Conservation (phyloP, 2,888 invertebrate species). For the Leptinotarsa tumamoca region DNA sequence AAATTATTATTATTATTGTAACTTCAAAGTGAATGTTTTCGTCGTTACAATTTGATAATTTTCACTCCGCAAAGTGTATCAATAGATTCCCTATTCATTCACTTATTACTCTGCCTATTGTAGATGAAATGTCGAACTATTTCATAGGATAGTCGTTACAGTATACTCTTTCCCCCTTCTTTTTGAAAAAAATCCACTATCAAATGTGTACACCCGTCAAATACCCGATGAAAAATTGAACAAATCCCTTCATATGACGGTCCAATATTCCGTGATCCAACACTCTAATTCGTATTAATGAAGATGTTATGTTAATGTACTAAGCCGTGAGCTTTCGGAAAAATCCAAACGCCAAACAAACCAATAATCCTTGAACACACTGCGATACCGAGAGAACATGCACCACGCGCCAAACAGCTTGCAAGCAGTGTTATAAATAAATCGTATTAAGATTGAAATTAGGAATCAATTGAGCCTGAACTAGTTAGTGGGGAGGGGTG, state of each 20-base stretch:
- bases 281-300: constrained; percentile 38
- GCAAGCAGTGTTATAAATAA: constrained; percentile 38
- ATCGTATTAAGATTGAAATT: constrained; percentile 43
- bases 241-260: background rate
- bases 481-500: constrained; percentile 34
- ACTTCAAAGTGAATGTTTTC: too few relatives aligned
- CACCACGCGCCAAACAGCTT: constrained; percentile 35
- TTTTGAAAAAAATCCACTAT: too few relatives aligned
- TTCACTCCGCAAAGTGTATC: too few relatives aligned
- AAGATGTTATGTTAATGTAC: constrained; percentile 40
- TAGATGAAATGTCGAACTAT: too few relatives aligned
- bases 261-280: background rate
- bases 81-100: too few relatives aligned
- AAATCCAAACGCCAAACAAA: constrained; percentile 41
- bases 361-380: constrained; percentile 34
- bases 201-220: background rate
- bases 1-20: too few relatives aligned
- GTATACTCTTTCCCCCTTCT: too few relatives aligned
- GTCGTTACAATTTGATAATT: too few relatives aligned
- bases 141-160: too few relatives aligned
- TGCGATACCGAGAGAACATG: constrained; percentile 19
- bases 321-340: constrained; percentile 24
- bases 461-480: constrained; percentile 42
- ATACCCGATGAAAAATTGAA: constrained; percentile 12
- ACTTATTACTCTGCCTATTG: too few relatives aligned